Percentiles rank a stretch among this genome's conserved stretches.
Evolutionary conservation across 2,888 invertebrate species (phyloP).

Genomic region (Ophion ventricosus): DNA sequence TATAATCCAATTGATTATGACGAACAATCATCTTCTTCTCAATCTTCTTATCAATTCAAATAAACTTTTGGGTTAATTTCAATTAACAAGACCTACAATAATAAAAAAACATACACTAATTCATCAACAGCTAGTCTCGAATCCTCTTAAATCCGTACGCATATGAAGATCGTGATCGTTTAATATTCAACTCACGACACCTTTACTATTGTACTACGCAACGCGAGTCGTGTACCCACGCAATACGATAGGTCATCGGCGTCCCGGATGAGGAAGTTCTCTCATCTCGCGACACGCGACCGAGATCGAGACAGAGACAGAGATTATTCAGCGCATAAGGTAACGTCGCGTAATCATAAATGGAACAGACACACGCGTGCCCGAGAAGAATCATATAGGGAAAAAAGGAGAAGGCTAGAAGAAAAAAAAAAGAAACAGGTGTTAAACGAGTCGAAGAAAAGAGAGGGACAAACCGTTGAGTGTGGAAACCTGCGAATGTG

Average conservation of each 20-base stretch:
- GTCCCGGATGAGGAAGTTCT: slow-evolving; percentile 63
- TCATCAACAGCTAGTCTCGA: background rate
- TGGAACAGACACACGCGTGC: slow-evolving; percentile 32
- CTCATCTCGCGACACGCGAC: slow-evolving; percentile 30
- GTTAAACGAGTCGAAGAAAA: background rate
- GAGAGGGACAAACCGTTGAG: slow-evolving; percentile 38
- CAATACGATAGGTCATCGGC: slow-evolving; percentile 48
- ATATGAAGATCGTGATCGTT: slow-evolving; percentile 12
- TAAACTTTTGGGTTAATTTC: background rate
- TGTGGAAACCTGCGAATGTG: slow-evolving; percentile 67
- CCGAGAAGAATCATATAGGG: slow-evolving; percentile 11
- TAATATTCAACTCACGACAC: slow-evolving; percentile 22
- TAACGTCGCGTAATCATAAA: slow-evolving; percentile 44
- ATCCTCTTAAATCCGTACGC: background rate
- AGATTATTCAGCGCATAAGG: slow-evolving; percentile 27
- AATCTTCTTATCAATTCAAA: background rate
- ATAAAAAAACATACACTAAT: background rate
- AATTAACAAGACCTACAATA: background rate
- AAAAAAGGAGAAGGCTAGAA: background rate
- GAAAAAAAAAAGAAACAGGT: slow-evolving; percentile 19
- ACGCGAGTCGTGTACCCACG: slow-evolving; percentile 47
- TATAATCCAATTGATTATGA: background rate
- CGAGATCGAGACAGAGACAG: slow-evolving; percentile 15
- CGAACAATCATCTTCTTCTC: background rate
- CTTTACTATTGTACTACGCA: slow-evolving; percentile 8